Evolutionary conservation across 2,113 vertebrate genomes (phyloP).

Genomic region (Pituophis catenifer): DNA sequence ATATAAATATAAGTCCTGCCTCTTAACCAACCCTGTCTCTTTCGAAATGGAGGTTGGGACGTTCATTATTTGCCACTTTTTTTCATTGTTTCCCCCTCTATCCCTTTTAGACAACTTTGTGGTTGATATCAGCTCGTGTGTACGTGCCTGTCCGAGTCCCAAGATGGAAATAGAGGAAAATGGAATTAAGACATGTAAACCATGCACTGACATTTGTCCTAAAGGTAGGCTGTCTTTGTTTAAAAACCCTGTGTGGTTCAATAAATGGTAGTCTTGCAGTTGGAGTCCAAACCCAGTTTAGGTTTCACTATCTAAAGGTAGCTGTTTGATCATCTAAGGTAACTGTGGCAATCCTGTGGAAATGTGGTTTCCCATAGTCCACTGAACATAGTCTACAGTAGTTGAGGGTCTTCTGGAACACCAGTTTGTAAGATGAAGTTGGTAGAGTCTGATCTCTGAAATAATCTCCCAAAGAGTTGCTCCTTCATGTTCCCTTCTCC

Average conservation of each 20-base stretch:
- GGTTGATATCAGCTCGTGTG: constrained; percentile 96
- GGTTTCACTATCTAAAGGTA: background rate
- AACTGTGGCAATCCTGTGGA: background rate
- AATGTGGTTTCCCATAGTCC: background rate
- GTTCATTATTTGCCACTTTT: background rate
- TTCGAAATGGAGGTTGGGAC: background rate
- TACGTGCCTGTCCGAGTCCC: constrained; percentile 93
- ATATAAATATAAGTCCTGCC: background rate
- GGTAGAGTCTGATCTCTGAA: background rate
- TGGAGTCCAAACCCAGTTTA: background rate
- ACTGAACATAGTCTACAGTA: background rate
- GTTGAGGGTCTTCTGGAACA: background rate
- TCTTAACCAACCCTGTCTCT: background rate
- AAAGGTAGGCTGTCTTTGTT: constrained; percentile 79
- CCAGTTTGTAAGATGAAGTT: background rate
- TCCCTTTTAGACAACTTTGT: constrained; percentile 89
- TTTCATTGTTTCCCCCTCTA: constrained; percentile 4
- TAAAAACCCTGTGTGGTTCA: background rate
- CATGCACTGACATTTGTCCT: constrained; percentile 96
- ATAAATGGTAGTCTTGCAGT: background rate
- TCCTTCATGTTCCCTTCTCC: background rate
- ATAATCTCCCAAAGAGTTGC: background rate
- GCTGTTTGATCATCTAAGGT: background rate
- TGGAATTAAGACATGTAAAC: constrained; percentile 94
- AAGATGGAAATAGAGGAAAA: constrained; percentile 99